Percentiles rank a stretch among this genome's conserved stretches.
Evolutionary conservation across 2,888 invertebrate genomes (phyloP).

Genomic region (Noctua comes): DNA sequence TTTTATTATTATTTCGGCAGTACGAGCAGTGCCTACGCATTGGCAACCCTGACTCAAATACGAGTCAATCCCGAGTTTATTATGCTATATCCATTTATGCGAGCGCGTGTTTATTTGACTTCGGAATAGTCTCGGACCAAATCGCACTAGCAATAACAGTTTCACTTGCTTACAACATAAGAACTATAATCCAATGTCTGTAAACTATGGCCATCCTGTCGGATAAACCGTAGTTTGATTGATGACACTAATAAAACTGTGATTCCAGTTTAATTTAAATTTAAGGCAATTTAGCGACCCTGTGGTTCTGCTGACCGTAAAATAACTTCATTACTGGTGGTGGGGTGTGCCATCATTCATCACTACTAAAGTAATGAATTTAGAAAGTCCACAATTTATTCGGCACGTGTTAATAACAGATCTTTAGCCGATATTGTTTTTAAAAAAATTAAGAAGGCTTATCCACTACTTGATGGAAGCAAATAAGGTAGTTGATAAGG

Average conservation of each 20-base stretch:
- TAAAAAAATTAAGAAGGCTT: neutral
- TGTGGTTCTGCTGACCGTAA: conserved; percentile 86
- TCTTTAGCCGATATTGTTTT: neutral
- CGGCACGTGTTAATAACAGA: conserved; percentile 27
- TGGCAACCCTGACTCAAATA: conserved; percentile 76
- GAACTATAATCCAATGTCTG: conserved; percentile 75
- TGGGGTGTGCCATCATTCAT: conserved; percentile 80
- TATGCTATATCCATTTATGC: conserved; percentile 86
- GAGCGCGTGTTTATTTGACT: conserved; percentile 89
- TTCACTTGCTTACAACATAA: conserved; percentile 72
- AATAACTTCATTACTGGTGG: conserved; percentile 84
- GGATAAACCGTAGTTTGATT: conserved; percentile 88
- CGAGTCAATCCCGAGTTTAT: conserved; percentile 87
- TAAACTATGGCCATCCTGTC: conserved; percentile 71
- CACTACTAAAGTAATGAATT: conserved; percentile 70
- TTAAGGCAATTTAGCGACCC: conserved; percentile 88
- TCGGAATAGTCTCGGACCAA: conserved; percentile 79
- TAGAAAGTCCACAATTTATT: conserved; percentile 49
- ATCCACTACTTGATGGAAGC: neutral
- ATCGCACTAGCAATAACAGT: conserved; percentile 72
- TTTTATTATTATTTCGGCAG: conserved; percentile 5
- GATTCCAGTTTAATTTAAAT: conserved; percentile 90
- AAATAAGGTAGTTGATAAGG: neutral
- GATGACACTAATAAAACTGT: conserved; percentile 90
- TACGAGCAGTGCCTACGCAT: neutral